Base-by-base conservation (phyloP, 2,888 invertebrate species). In the Plagodis pulveraria region DNA sequence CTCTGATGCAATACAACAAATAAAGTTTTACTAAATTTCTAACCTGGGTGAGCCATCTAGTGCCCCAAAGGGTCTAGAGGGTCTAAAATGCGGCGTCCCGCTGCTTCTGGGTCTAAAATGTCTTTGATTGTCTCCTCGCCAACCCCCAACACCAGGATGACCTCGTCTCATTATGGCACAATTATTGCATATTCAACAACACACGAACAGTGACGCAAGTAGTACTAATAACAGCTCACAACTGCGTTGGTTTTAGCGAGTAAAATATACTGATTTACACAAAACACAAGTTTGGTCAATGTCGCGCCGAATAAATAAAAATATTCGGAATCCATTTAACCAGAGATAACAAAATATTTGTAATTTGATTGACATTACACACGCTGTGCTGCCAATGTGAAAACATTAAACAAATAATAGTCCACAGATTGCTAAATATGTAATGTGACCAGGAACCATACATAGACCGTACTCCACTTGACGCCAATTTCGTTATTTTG, bases 141-240 rank as follows among this genome's bases (percentile, higher is more conserved):
- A 91, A 75, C 87, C 87, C 67, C 88, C 84, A 69, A 81, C 78
- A 71, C 84, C 81, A 70, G 83, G 72, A 75, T 90, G 91, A 90
- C 91, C 91, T 89, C 92, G 90, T 72, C 91, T 84, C 92, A 92
- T 92, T 72, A 73, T 87, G 77, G 63, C 66, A 78, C 67, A 66
- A 70, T 79, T 81, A 83, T 62, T 76, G 72, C 88, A 89, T 86
- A 76, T 69, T 82, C 70, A 40, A 42, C 56, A 63, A 67, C 62
- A 71, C 64, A 63, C 60, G 33, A 58, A 60, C 47, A 47, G 38
- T 8, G 6, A 8, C 36, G 8, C 36, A 36, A 40, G 10, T 40
- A 10, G 40, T 40, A 5, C 10, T 40, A 40, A 40, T 40, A 10
- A 9, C 10, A 10, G 40, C 9, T 6, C 40, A 40, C 40, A 40